Evolutionary conservation across 2,888 invertebrate species (phyloP), one percentile per base, ranked within the genome.

Genomic region (Anorthoa munda): DNA sequence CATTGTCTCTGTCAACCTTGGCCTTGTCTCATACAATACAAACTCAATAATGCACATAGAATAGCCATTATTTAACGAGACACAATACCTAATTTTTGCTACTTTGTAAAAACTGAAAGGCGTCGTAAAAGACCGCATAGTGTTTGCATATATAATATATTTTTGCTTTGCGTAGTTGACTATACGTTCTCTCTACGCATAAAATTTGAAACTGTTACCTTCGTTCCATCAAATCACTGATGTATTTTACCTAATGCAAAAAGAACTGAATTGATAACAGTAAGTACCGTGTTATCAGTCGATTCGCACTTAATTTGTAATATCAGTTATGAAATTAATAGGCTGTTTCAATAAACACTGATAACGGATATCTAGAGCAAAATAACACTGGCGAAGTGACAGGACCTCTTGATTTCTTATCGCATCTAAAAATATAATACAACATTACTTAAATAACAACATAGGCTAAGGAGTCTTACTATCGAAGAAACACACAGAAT

Each of bases 1-100:
- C 53, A 70, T 84, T 82, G 81, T 79, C 59, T 79, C 31, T 46
- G 75, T 7, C 61, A 66, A 60, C 82, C 82, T 81, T 81, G 80
- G 66, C 80, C 75, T 81, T 81, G 83, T 17, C 39, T n/a, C 53
- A 65, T 26, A 66, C 67, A 79, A 78, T 69, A 56, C 50, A 15
- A 21, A 45, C 21, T 69, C 18, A 60, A 64, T 51, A 53, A 77
- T 58, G 23, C 45, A 60, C 23, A 23, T n/a, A 39, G 11, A 77
- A 55, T 59, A 46, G 26, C 46, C 26, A 55, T 63, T 50, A n/a
- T 23, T 46, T 56, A 51, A 39, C 2, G 13, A 56, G 17, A 65
- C 64, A 51, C 50, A 67, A 61, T 66, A 5, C 9, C 13, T 65
- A 13, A 56, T 75, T 68, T 68, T 51, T 23, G 48, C 13, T 7